Base-by-base conservation (phyloP, 2,888 invertebrate genomes). In the Hirtodrosophila duncani region DNA sequence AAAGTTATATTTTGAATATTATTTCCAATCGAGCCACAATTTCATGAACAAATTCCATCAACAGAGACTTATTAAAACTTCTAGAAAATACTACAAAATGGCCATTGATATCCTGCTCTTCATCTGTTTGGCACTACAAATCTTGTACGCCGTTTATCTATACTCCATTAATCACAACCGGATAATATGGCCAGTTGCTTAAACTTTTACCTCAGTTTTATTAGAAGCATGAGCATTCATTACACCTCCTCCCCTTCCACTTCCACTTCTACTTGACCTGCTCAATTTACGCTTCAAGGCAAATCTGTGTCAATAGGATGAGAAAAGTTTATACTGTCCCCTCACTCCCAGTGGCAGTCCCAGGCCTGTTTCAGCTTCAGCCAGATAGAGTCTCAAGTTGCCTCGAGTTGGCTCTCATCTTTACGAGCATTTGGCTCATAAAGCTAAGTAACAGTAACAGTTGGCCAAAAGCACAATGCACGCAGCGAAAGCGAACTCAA, bases 301-400 rank as follows among this genome's bases (percentile, higher is more conserved):
- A 43, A 26, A 50, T 58, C 29, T 52, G 33, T 59, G 58, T 60
- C 58, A 59, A 59, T 53, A 60, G 52, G 58, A 30, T 7, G 14
- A 38, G 18, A n/a, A n/a, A n/a, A n/a, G n/a, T n/a, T n/a, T n/a
- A n/a, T n/a, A n/a, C n/a, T n/a, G n/a, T n/a, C n/a, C n/a, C n/a
- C n/a, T n/a, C n/a, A n/a, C n/a, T n/a, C n/a, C 29, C 34, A 14
- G 23, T 31, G 30, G 36, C 41, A 30, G 55, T 55, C 39, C 18
- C 23, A 42, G 27, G 48, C 39, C 27, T 24, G 29, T 49, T 36
- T 14, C 39, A 37, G 41, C 34, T 31, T 37, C n/a, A n/a, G n/a
- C n/a, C n/a, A n/a, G n/a, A n/a, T n/a, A n/a, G 36, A 27, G 21
- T 37, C 57, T 43, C 6, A 20, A 45, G 60, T 9, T 30, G 38